phyloP scores from a whole-genome alignment of 2,797 vertebrate genomes.

The Crenichthys baileyi region DNA sequence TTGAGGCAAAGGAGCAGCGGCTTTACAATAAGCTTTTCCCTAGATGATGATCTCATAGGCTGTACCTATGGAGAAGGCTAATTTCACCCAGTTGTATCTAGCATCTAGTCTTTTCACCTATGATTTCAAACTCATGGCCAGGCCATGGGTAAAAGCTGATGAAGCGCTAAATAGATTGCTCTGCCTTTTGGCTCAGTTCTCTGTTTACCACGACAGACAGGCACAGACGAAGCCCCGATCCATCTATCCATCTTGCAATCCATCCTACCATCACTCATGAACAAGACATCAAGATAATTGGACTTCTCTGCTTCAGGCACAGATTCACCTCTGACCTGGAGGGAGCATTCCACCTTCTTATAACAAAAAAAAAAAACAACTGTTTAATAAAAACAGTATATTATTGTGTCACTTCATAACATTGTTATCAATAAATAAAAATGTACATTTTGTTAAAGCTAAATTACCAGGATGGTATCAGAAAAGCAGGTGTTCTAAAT shows the following conservation, averaged over 20 bases:
- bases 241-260: conserved; percentile 7
- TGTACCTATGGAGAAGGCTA: not conserved
- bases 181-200: not conserved
- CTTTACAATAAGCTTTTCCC: not conserved
- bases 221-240: not conserved
- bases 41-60: not conserved
- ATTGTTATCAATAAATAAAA: not conserved
- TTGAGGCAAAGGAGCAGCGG: not conserved
- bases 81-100: not conserved
- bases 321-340: not conserved
- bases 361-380: not conserved
- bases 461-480: not conserved
- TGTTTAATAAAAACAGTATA: not conserved
- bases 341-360: not conserved
- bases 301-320: not conserved
- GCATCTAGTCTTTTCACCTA: not conserved
- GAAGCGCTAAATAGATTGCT: not conserved
- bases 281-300: conserved; percentile 7
- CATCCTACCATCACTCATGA: conserved; percentile 1
- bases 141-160: not conserved
- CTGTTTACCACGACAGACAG: not conserved
- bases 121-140: not conserved
- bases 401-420: not conserved
- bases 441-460: not conserved
- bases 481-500: not conserved